Percentiles rank a stretch among this genome's conserved stretches.
These are phyloP conservation scores for silkworm (Bombyx mori) DNA, from an alignment of 1,140 invertebrate genomes.

Conservation along the genomic window DNA sequence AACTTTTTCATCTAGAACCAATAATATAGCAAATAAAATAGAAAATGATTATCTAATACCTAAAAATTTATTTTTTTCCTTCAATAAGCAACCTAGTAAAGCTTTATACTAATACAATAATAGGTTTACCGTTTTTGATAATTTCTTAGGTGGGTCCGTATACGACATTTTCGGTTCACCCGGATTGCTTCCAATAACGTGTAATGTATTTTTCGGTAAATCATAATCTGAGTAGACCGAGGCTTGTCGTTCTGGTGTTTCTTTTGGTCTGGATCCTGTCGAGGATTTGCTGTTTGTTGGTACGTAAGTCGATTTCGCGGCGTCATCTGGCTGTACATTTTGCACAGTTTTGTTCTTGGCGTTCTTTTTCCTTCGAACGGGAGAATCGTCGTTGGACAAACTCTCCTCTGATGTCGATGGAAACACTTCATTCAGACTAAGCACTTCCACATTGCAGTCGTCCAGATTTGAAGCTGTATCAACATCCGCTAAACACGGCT, in stretches of 20 bases:
- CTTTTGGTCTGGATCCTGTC: slow-evolving; percentile 37
- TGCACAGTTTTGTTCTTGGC: slow-evolving; percentile 26
- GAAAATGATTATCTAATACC: too few relatives aligned
- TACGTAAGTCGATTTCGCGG: slow-evolving; percentile 31
- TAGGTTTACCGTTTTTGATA: slow-evolving; percentile 50
- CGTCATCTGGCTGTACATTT: slow-evolving; percentile 25
- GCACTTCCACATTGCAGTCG: slow-evolving; percentile 58
- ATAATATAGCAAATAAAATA: too few relatives aligned
- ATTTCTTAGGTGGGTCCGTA: slow-evolving; percentile 55
- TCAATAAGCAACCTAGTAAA: too few relatives aligned
- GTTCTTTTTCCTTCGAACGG: slow-evolving; percentile 33
- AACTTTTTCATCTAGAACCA: slow-evolving; percentile 54
- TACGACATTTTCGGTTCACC: slow-evolving; percentile 63
- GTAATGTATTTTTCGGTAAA: slow-evolving; percentile 53
- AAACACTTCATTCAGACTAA: slow-evolving; percentile 59
- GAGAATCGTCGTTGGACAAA: slow-evolving; percentile 43
- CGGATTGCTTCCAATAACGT: slow-evolving; percentile 60
- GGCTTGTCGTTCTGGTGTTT: slow-evolving; percentile 31
- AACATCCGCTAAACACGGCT: slow-evolving; percentile 37
- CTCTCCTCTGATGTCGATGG: slow-evolving; percentile 64
- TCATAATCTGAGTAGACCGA: slow-evolving; percentile 54
- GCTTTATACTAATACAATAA: too few relatives aligned
- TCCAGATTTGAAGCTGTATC: slow-evolving; percentile 36
- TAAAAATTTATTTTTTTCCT: too few relatives aligned
- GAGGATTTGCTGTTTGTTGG: slow-evolving; percentile 56